Percentiles rank a stretch among this genome's conserved stretches.
Conservation (phyloP, 37 sponge, comb jelly and placozoan genomes). For the Spongilla lacustris region DNA sequence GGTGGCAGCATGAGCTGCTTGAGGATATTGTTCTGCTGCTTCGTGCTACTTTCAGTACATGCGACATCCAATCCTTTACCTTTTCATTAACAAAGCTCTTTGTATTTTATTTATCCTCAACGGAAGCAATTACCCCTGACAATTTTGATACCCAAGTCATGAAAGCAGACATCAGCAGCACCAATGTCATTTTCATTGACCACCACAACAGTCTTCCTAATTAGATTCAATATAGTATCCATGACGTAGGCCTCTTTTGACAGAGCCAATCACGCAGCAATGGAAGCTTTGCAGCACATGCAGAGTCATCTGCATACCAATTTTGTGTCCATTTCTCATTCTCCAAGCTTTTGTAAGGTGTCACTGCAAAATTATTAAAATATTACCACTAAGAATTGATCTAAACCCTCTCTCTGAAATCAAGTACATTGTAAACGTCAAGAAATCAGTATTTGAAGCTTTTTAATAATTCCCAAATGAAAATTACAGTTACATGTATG, state of each 20-base stretch:
- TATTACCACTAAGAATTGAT: too few species aligned
- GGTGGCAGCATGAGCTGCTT: conserved; percentile 11
- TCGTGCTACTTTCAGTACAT: neutral
- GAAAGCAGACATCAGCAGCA: neutral
- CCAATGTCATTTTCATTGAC: conserved; percentile 3
- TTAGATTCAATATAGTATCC: conserved; percentile 48
- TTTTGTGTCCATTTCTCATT: conserved; percentile 1
- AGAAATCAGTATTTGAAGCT: too few species aligned
- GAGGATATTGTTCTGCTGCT: conserved; percentile 12
- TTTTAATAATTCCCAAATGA: too few species aligned
- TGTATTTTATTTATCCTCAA: conserved; percentile 10
- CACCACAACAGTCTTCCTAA: conserved; percentile 31
- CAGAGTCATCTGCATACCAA: conserved; percentile 60
- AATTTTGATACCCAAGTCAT: too few species aligned
- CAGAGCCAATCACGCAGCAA: conserved; percentile 21
- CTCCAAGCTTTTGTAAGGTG: too few species aligned
- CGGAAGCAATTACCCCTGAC: too few species aligned
- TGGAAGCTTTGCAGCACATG: conserved; percentile 37
- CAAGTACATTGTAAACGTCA: too few species aligned
- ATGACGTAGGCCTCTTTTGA: conserved; percentile 25
- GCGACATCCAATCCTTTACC: neutral
- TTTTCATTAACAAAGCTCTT: neutral
- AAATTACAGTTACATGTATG: too few species aligned
- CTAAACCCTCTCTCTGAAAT: too few species aligned
- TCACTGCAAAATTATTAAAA: too few species aligned